Conservation (phyloP, 2,888 invertebrate species). For the Cosmopolites sordidus region DNA sequence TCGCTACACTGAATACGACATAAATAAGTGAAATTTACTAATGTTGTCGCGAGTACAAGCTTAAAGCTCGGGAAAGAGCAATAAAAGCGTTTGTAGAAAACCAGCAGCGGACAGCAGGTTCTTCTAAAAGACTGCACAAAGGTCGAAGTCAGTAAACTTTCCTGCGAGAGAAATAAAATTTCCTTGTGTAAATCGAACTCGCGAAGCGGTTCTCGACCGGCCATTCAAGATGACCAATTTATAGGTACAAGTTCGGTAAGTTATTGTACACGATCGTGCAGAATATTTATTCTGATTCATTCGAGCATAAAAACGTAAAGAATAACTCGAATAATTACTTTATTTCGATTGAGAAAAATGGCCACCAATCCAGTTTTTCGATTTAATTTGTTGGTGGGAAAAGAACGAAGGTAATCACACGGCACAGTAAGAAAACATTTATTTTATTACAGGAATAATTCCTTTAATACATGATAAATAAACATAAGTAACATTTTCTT, state of each 20-base stretch:
- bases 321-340: conserved; percentile 48
- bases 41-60: conserved; percentile 3
- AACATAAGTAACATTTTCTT: no score
- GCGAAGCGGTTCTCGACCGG: conserved; percentile 25
- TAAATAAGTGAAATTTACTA: neutral
- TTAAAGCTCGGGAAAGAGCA: conserved; percentile 3
- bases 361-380: neutral
- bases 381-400: conserved; percentile 1
- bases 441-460: no score
- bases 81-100: conserved; percentile 17
- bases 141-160: conserved; percentile 35
- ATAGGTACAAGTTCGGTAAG: conserved; percentile 47
- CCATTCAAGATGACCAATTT: conserved; percentile 46
- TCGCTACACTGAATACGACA: no score
- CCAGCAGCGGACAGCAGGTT: conserved; percentile 15
- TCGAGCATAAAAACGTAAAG: conserved; percentile 47
- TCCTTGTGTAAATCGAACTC: conserved; percentile 39
- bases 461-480: no score
- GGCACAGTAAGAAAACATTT: no score
- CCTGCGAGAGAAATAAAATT: conserved; percentile 34
- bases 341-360: conserved; percentile 34
- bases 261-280: conserved; percentile 45
- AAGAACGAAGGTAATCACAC: no score
- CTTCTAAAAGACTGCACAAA: conserved; percentile 20
- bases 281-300: conserved; percentile 47